Percentiles rank a stretch among this genome's conserved stretches.
Evolutionary conservation across 1,140 invertebrate genomes (phyloP).

Genomic region (Drosophila prosaltans): DNA sequence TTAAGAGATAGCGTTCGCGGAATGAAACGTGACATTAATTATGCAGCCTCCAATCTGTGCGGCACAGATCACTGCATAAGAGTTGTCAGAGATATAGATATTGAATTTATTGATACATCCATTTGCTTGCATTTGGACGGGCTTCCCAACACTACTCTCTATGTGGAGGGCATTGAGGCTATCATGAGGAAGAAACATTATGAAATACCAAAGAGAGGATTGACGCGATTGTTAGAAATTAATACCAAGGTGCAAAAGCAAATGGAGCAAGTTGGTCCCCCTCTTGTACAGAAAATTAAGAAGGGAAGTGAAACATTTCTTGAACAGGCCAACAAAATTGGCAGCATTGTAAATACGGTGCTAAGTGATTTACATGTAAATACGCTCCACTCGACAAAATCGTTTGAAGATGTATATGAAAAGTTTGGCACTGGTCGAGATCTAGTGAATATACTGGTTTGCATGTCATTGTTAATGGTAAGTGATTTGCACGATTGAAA

Average conservation of each 20-base stretch:
- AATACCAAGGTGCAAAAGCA: slow-evolving; percentile 14
- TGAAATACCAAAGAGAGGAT: slow-evolving; percentile 21
- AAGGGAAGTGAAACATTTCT: slow-evolving; percentile 30
- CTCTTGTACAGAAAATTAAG: slow-evolving; percentile 28
- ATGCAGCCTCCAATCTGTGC: slow-evolving; percentile 35
- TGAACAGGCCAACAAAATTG: slow-evolving; percentile 14
- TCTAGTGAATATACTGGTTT: slow-evolving; percentile 72
- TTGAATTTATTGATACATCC: slow-evolving; percentile 85
- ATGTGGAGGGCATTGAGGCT: slow-evolving; percentile 19
- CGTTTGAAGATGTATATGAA: slow-evolving; percentile 62
- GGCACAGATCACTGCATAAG: slow-evolving; percentile 41
- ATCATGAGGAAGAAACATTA: background rate
- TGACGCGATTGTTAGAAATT: slow-evolving; percentile 25
- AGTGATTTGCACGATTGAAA: background rate
- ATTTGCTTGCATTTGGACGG: slow-evolving; percentile 52
- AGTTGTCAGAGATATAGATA: slow-evolving; percentile 85
- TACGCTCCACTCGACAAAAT: slow-evolving; percentile 36
- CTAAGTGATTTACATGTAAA: slow-evolving; percentile 45
- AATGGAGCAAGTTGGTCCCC: slow-evolving; percentile 21
- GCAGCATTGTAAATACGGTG: slow-evolving; percentile 40
- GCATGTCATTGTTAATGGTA: slow-evolving; percentile 84
- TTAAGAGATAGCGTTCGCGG: slow-evolving; percentile 88
- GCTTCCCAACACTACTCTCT: slow-evolving; percentile 35
- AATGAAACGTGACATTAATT: slow-evolving; percentile 86
- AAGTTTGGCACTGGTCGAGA: slow-evolving; percentile 43